Conservation (phyloP, 2,888 invertebrate genomes). For the Perithous albicinctus region DNA sequence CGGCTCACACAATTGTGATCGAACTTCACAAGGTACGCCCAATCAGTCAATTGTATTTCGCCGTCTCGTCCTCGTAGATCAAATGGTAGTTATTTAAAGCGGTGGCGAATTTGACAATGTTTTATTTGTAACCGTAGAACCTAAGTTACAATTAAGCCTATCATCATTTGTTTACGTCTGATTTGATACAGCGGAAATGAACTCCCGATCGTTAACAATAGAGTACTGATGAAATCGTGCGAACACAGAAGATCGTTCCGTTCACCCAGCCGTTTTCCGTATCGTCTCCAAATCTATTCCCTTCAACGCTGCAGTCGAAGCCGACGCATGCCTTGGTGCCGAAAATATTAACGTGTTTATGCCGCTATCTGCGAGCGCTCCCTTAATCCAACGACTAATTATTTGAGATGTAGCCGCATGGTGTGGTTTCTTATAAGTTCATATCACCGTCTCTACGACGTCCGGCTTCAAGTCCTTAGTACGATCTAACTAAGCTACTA, state of each 20-base stretch:
- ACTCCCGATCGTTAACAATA: background rate
- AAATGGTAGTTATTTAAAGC: conserved; percentile 7
- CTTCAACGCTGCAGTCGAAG: background rate
- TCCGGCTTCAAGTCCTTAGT: no score
- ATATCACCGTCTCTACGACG: conserved; percentile 10
- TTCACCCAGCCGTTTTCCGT: background rate
- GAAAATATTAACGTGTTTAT: background rate
- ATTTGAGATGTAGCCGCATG: conserved; percentile 20
- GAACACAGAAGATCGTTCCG: background rate
- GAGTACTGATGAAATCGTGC: background rate
- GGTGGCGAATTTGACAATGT: background rate
- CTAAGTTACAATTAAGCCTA: background rate
- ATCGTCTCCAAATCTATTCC: background rate
- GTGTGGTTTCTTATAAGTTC: conserved; percentile 42
- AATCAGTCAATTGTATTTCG: background rate
- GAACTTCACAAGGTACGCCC: conserved; percentile 1
- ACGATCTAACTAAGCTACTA: no score
- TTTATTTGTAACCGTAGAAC: background rate
- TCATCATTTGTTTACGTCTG: background rate
- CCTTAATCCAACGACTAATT: conserved; percentile 41
- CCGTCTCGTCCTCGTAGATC: conserved; percentile 8
- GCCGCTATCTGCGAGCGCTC: background rate
- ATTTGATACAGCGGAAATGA: background rate
- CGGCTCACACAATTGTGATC: conserved; percentile 1
- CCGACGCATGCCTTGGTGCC: background rate